Evolutionary conservation across 2,888 invertebrate genomes (phyloP).

Genomic region (Mongoloraphidia duomilia): DNA sequence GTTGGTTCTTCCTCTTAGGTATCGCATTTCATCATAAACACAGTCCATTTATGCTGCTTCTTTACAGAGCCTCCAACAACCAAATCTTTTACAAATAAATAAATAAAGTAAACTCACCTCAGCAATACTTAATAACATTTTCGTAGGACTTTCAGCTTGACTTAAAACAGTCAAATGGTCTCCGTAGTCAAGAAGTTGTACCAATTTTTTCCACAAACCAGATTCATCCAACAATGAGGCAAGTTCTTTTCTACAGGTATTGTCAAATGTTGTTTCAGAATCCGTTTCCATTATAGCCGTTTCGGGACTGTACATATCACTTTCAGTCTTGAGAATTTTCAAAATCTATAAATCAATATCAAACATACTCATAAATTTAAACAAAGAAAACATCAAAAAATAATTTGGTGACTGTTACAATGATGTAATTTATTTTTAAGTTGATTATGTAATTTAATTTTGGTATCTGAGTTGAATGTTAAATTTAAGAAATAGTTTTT

Average conservation of each 20-base stretch:
- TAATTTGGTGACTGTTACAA: no score
- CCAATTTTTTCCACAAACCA: constrained; percentile 44
- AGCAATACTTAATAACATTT: neutral
- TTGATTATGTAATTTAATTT: no score
- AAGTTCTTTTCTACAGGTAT: constrained; percentile 31
- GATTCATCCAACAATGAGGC: constrained; percentile 36
- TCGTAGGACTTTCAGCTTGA: constrained; percentile 34
- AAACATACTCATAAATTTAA: constrained; percentile 3
- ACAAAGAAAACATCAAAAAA: neutral
- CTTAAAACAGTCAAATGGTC: constrained; percentile 35
- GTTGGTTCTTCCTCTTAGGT: no score
- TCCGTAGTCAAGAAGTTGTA: constrained; percentile 35
- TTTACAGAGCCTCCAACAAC: no score
- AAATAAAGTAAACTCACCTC: neutral
- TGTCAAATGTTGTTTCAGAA: constrained; percentile 19
- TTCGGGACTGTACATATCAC: constrained; percentile 15
- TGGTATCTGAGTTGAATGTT: no score
- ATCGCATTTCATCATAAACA: no score
- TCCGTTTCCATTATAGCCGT: constrained; percentile 12
- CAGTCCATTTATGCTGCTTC: no score
- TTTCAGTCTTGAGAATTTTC: constrained; percentile 7
- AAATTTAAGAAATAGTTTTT: no score
- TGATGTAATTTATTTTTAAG: no score
- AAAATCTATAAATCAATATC: neutral
- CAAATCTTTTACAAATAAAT: neutral